Evolutionary conservation across 1,140 invertebrate genomes (phyloP).

Genomic region (Orchesella cincta): DNA sequence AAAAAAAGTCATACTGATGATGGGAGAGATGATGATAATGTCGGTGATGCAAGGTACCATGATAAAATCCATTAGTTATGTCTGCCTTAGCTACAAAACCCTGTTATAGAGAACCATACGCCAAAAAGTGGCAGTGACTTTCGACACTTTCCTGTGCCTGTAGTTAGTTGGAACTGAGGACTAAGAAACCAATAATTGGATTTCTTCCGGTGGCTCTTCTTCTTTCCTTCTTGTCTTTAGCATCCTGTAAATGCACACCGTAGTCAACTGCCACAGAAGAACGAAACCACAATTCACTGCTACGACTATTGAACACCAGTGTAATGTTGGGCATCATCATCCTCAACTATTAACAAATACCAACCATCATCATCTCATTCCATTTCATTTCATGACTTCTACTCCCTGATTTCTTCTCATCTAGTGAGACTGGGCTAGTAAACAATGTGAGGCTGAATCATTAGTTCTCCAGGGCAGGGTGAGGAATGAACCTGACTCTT

Average conservation of each 20-base stretch:
- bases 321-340: background rate
- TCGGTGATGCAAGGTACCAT: slow-evolving; percentile 13
- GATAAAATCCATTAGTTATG: slow-evolving; percentile 25
- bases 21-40: background rate
- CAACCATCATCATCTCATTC: slow-evolving; percentile 9
- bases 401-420: slow-evolving; percentile 14
- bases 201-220: slow-evolving; percentile 32
- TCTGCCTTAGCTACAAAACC: background rate
- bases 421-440: background rate
- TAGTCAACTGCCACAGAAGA: background rate
- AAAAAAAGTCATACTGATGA: background rate
- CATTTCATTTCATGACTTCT: slow-evolving; percentile 15
- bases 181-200: slow-evolving; percentile 44
- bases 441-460: background rate
- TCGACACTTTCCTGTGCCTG: slow-evolving; percentile 6
- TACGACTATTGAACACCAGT: background rate
- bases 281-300: slow-evolving; percentile 14
- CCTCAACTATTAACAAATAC: slow-evolving; percentile 5
- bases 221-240: background rate
- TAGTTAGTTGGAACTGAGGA: no score
- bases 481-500: no score
- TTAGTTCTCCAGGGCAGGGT: no score
- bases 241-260: background rate
- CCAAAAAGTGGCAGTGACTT: background rate
- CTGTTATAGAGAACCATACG: background rate